Evolutionary conservation across 2,113 vertebrate genomes (phyloP), one percentile per base, ranked within the genome.

Genomic region (Sardina pilchardus): DNA sequence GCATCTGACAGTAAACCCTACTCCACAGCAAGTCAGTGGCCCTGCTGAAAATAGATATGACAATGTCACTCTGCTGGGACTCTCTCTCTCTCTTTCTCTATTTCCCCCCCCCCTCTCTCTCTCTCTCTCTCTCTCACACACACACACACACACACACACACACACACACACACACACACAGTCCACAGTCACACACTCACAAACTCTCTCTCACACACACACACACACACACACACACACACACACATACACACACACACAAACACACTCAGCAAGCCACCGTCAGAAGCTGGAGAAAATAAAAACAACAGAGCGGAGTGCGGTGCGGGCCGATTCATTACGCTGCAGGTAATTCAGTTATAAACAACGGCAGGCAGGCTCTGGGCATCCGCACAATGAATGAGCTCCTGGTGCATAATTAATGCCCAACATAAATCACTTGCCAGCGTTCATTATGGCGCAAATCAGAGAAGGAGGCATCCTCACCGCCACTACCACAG

Each of bases 381-480:
- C 89, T 91, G 48, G 86, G 85, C 87, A 24, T 91, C 88, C 87
- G 81, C 86, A 86, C 91, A 94, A 93, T 90, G 91, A 93, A 95
- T 94, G 89, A 91, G 88, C 91, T 91, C 87, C 86, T 80, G 89
- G 89, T 87, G 89, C 87, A 91, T 89, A 92, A 93, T 92, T 90
- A 94, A 93, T 88, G 90, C 86, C 83, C 88, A 81, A 87, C 86
- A 94, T 94, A 91, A 93, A 94, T 94, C 92, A 93, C 90, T 91
- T 92, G 90, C 92, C 88, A 89, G 90, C 86, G 89, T 90, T 91
- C 86, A 92, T 94, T 93, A 93, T 81, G 80, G 86, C 75, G 87
- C 86, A 88, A 88, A 89, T 84, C 85, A 86, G 82, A 59, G 82
- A 87, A 86, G 85, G 90, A 90, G 90, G 85, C 91, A 82, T 88